Evolutionary conservation across 2,797 vertebrate genomes (phyloP), one percentile per base, ranked within the genome.

Genomic region (Acipenser transmontanus): DNA sequence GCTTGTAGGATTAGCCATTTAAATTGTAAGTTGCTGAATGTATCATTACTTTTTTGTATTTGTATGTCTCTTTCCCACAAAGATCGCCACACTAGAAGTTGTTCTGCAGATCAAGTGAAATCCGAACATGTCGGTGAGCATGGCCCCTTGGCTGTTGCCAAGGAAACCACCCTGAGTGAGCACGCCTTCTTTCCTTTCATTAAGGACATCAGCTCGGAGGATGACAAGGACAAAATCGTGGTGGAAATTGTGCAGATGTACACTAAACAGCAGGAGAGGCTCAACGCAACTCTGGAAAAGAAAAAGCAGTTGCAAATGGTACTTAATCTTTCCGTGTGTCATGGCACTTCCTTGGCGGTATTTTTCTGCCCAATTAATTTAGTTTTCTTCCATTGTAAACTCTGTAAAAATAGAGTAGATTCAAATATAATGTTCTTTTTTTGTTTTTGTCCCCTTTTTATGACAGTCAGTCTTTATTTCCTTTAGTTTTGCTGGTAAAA

Each of bases 241-340:
- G 91, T 97, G 81, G 95, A 98, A 88, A 97, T 97, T 47, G 92
- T 99, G 86, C 96, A 93, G 87, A 97, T 95, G 77, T 99, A 97
- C 67, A 85, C 93, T 79, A 93, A 90, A 76, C 95, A 99, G 80
- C 96, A 99, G 80, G 94, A 98, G 72, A 96, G 95, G 73, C 88
- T 99, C 6, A 94, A 94, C 77, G 88, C 85, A 67, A 97, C 97
- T 77, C 83, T 99, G 79, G 89, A 95, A 80, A 94, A 95, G 82
- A 97, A 98, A 74, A 91, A 94, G 73, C 93, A 98, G 79, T 92
- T 98, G 70, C 94, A 98, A 80, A 93, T 96, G 95, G 97, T 99
- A 87, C 87, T 85, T 62, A 11, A 8, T 0, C 4, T 34, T 34
- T 34, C 34, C 34, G 34, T 34, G 34, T 34, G 34, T 34, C 34